Percentiles rank a stretch among this genome's conserved stretches.
These are phyloP conservation scores for Micropterix aruncella DNA, from an alignment of 2,888 invertebrate species.

Conservation along the genomic window DNA sequence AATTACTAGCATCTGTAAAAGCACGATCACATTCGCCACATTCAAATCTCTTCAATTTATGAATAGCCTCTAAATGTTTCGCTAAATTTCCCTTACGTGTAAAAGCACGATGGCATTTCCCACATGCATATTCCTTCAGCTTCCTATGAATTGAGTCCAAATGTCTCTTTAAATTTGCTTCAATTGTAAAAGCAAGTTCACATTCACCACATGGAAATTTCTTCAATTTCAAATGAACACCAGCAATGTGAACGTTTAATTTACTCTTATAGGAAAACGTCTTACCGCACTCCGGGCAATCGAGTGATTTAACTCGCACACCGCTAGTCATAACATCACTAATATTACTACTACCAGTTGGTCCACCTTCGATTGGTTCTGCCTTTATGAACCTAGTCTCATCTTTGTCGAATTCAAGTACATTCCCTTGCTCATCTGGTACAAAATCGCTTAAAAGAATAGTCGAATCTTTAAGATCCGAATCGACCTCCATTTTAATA, in stretches of 20 bases:
- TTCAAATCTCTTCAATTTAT: neutral
- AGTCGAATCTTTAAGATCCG: too few species aligned
- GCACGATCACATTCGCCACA: neutral
- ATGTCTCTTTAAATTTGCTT: neutral
- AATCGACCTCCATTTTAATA: too few species aligned
- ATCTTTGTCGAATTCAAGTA: too few species aligned
- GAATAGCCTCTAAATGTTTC: neutral
- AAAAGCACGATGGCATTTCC: neutral
- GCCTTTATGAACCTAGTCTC: too few species aligned
- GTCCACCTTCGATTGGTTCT: too few species aligned
- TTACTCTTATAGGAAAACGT: neutral
- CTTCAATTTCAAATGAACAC: neutral
- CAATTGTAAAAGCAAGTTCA: neutral
- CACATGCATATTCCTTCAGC: neutral
- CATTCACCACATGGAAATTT: neutral
- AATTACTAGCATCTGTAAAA: neutral
- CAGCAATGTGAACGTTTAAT: neutral
- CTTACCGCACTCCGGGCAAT: neutral
- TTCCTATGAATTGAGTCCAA: neutral
- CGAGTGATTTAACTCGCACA: too few species aligned
- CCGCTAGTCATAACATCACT: too few species aligned
- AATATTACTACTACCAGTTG: too few species aligned
- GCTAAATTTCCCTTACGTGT: neutral
- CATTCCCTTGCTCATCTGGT: too few species aligned
- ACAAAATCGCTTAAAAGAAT: too few species aligned